Evolutionary conservation across 2,888 invertebrate genomes (phyloP).

Genomic region (Eristalis arbustorum): DNA sequence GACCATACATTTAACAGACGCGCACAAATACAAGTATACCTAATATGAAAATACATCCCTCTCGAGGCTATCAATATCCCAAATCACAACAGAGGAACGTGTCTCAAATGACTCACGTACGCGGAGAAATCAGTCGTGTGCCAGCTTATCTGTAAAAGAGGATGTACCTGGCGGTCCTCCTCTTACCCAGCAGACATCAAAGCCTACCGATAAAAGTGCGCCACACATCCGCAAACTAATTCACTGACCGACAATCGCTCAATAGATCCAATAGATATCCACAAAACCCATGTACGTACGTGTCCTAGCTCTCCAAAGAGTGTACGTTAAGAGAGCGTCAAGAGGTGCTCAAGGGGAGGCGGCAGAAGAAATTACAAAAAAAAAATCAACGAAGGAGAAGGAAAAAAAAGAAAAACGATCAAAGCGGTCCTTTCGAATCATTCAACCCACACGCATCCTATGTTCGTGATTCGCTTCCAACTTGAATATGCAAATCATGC

Average conservation of each 20-base stretch:
- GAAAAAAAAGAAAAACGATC: conserved; percentile 22
- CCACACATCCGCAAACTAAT: conserved; percentile 35
- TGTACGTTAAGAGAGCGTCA: not conserved
- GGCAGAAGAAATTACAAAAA: not conserved
- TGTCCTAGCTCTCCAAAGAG: conserved; percentile 16
- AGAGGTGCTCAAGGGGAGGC: not conserved
- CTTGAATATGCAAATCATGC: conserved; percentile 66
- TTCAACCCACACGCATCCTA: conserved; percentile 61
- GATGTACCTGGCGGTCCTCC: not conserved
- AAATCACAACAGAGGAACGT: not conserved
- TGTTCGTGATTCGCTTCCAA: conserved; percentile 68
- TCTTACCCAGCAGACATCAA: conserved; percentile 4
- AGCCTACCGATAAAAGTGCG: conserved; percentile 17
- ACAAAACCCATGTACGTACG: conserved; percentile 23
- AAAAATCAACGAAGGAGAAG: not conserved
- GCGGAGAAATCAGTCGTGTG: conserved; percentile 2
- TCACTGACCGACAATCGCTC: conserved; percentile 47
- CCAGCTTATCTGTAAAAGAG: not conserved
- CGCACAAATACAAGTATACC: not conserved
- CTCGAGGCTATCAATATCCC: not conserved
- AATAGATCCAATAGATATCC: conserved; percentile 25
- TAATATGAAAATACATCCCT: not conserved
- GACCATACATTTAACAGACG: not conserved
- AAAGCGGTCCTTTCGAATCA: conserved; percentile 61
- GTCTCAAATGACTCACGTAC: not conserved